phyloP scores from a whole-genome alignment of 1,140 invertebrate species.

The Cecropterus lyciades region DNA sequence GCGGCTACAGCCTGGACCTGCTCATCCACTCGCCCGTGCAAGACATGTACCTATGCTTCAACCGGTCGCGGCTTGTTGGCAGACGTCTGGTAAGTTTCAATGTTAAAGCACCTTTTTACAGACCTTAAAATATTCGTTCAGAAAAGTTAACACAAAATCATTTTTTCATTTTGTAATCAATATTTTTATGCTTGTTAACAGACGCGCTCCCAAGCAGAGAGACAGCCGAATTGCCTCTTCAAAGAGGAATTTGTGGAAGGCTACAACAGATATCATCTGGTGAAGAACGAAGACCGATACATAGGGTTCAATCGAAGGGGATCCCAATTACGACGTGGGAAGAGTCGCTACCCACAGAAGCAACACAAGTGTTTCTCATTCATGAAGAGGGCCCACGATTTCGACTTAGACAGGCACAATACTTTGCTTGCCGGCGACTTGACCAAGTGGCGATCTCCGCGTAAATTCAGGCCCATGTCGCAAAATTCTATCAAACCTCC shows the following conservation, averaged over 20 bases:
- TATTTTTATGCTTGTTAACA: conserved; percentile 48
- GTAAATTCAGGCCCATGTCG: conserved; percentile 64
- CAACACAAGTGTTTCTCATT: conserved; percentile 72
- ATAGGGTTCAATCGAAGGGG: conserved; percentile 78
- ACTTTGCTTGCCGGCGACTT: conserved; percentile 56
- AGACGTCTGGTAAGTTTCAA: conserved; percentile 67
- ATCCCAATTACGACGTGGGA: conserved; percentile 64
- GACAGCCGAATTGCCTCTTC: conserved; percentile 75
- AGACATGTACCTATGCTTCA: conserved; percentile 80
- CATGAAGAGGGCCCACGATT: conserved; percentile 74
- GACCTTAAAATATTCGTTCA: no score
- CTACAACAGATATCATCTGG: conserved; percentile 77
- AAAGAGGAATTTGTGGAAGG: conserved; percentile 77
- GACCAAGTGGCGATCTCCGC: conserved; percentile 68
- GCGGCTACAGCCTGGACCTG: conserved; percentile 72
- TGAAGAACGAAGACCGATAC: conserved; percentile 75
- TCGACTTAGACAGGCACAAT: conserved; percentile 76
- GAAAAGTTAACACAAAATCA: no score
- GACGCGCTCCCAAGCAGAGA: conserved; percentile 76
- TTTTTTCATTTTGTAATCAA: no score
- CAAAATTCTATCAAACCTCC: conserved; percentile 70
- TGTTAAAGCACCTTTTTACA: neutral
- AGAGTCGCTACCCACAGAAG: conserved; percentile 58
- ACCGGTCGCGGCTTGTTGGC: conserved; percentile 71
- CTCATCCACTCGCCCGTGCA: conserved; percentile 78